phyloP scores from a whole-genome alignment of 2,888 invertebrate species.

The Ramazzottius varieornatus region DNA sequence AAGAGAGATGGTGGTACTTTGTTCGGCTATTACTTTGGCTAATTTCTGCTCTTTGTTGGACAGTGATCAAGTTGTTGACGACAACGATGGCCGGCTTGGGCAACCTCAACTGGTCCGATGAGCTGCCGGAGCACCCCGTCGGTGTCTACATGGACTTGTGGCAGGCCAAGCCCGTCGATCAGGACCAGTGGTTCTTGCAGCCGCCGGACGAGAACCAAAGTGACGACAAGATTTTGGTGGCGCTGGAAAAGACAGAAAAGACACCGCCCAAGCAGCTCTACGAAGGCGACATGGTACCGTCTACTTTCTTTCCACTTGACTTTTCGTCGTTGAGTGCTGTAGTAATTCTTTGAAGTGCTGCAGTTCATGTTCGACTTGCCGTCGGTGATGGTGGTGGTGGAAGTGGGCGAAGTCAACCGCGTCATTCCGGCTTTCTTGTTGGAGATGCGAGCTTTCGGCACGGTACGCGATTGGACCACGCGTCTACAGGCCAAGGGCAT shows the following conservation, averaged over 20 bases:
- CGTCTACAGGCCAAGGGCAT: neutral
- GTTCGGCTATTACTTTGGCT: no score
- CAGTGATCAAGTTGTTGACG: neutral
- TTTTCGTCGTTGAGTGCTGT: neutral
- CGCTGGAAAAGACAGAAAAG: neutral
- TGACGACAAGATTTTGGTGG: neutral
- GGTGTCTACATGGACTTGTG: neutral
- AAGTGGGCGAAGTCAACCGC: neutral
- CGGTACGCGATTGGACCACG: neutral
- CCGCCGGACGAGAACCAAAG: neutral
- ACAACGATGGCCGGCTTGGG: neutral
- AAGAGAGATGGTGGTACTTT: no score
- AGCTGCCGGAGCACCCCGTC: neutral
- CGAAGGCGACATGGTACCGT: neutral
- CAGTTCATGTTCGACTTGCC: neutral
- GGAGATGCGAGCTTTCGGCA: neutral
- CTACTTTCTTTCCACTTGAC: neutral
- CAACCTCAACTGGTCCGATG: neutral
- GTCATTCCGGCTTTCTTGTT: neutral
- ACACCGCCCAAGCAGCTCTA: neutral
- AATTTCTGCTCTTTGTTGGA: no score
- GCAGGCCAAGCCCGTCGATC: neutral
- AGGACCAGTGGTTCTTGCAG: neutral
- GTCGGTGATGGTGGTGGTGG: neutral
- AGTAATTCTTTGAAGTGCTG: neutral